Conservation (phyloP, 2,888 invertebrate species). For the Autographa gamma region DNA sequence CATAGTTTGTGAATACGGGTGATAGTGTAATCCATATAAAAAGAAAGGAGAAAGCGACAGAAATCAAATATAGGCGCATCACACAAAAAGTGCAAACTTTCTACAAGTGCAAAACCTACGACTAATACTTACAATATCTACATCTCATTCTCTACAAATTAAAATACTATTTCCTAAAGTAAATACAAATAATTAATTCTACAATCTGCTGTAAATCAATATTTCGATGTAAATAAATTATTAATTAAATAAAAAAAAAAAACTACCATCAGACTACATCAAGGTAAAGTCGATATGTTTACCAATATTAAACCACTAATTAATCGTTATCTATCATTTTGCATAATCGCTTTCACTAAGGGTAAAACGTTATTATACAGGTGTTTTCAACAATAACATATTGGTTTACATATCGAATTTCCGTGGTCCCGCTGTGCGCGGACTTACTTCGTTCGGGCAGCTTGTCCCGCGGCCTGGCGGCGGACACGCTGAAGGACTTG, state of each 20-base stretch:
- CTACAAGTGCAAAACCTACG: slow-evolving; percentile 38
- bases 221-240: too few relatives aligned
- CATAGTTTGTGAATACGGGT: background rate
- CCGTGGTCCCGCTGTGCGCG: background rate
- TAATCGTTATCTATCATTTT: too few relatives aligned
- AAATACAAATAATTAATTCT: background rate
- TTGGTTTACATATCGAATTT: slow-evolving; percentile 8
- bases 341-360: too few relatives aligned
- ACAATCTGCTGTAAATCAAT: too few relatives aligned
- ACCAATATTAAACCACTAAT: too few relatives aligned
- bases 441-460: slow-evolving; percentile 77
- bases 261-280: background rate
- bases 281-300: slow-evolving; percentile 22
- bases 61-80: slow-evolving; percentile 24
- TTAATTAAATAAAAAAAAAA: too few relatives aligned
- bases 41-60: slow-evolving; percentile 25
- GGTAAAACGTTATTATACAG: too few relatives aligned
- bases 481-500: slow-evolving; percentile 97
- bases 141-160: background rate
- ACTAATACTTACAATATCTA: background rate
- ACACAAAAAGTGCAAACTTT: slow-evolving; percentile 33
- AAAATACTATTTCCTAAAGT: background rate
- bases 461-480: slow-evolving; percentile 78
- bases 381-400: too few relatives aligned
- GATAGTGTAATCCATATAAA: slow-evolving; percentile 4